Evolutionary conservation across 2,797 vertebrate genomes (phyloP), one percentile per base, ranked within the genome.

Genomic region (Ctenochaetus hawaiiensis): DNA sequence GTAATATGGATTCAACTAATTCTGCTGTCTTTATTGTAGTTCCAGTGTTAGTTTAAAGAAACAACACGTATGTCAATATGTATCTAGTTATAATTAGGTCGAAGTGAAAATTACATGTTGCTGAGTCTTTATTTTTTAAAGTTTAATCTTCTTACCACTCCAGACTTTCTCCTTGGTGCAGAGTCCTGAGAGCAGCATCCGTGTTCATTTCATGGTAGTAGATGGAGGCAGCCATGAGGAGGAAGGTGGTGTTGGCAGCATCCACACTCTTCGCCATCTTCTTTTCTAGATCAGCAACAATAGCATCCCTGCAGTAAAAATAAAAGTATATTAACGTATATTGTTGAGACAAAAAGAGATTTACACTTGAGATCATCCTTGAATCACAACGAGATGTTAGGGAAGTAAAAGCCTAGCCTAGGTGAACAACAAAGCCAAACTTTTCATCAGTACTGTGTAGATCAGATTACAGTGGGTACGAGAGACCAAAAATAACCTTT

Each of bases 251-350:
- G 79, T 99, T 98, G 70, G 95, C 78, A 23, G 96, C 93, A 5
- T 98, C 98, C n/a, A 99, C 93, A 0, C 94, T 99, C 85, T 96
- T 97, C 1, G 95, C 91, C 97, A 99, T 97, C 81, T 97, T 98
- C 69, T 96, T 97, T 80, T 99, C 98, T 67, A 99, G 87, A 34
- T 98, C 97, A 0, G 94, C 92, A 75, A 99, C 94, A 0, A 98
- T 95, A 0, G 90, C 73, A 37, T 99, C 98, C 87, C 98, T 99
- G 48, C 0, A 0, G 39, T 41, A 41, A 41, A 41, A 62, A 22
- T 18, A 77, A 23, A 48, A 57, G 2, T 65, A 9, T 30, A 74
- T 22, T 4, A 0, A 9, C 1, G 2, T 3, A 45, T 13, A 23
- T 12, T 48, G 9, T 54, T 47, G 0, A 60, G 2, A 58, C 5